Base-by-base conservation (phyloP, 2,113 vertebrate genomes). In the Hemichromis elongatus region DNA sequence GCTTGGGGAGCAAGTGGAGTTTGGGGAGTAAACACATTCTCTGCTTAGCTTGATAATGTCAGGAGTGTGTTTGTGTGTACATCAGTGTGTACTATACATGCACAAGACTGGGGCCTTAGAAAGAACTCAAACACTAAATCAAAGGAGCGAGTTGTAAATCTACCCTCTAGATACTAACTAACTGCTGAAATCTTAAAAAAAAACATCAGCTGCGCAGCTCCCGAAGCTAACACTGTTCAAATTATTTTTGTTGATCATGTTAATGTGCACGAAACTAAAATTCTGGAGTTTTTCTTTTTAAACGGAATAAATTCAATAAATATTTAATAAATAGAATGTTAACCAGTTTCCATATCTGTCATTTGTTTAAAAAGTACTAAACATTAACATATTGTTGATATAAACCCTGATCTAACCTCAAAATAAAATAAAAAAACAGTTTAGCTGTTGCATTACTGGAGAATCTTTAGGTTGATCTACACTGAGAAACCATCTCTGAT, bases 21-120 rank as follows among this genome's bases (percentile, higher is more conserved):
- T 90, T 82, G 78, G 86, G 84, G 87, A 90, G 90, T 93, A 91
- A 94, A 93, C 81, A 92, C 35, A 78, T 84, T 89, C 53, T 81
- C 56, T 88, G 70, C 81, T 59, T 79, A 80, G 66, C 80, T 78
- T 80, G 90, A 90, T 93, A 89, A 87, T 90, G 87, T 90, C 66
- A 61, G 47, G 79, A 9, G 80, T 75, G 56, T 80, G 77, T 59
- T 16, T 77, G 75, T 75, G 70, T 56, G 37, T 28, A 37, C 6
- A 53, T 66, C 40, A 50, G 82, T 54, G 54, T 30, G 75, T 13
- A 16, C 35, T 12, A 3, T 56, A 57, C 59, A 61, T 21, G 55
- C 55, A 45, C 42, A 68, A 56, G 80, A 87, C 30, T 52, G 26
- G 45, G 70, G 70, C 3, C 6, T 85, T 73, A 55, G 70, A 89